Base-by-base conservation (phyloP, 64 coral and sea anemone genomes). In the Montipora capricornis region DNA sequence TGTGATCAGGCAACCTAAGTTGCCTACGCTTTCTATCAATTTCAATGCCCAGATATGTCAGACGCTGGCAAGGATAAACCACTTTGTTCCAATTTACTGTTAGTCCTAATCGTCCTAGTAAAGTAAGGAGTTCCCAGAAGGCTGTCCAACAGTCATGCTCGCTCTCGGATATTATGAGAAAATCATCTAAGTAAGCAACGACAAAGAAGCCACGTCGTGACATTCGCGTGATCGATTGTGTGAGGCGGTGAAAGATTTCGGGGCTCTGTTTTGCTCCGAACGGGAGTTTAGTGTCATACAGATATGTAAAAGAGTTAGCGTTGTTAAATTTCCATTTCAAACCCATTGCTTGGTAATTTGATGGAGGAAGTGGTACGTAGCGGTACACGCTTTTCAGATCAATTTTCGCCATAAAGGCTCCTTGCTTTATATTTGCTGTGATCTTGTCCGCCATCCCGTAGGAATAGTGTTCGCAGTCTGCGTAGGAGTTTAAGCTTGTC, bases 11-110 rank as follows among this genome's bases (percentile, higher is more conserved):
- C 48, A 95, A 59, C 20, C 15, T 17, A 29, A 92, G 44, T 45
- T 46, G n/a, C 8, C 84, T 19, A 22, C 8, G 26, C 26, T 26
- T 44, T 5, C 82, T 91, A n/a, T 95, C 84, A 47, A 89, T 47
- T 75, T 95, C 26, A 9, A 95, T 92, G 9, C 84, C 94, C 10
- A 95, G 57, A 24, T 82, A 95, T 16, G 88, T 91, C 16, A 95
- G 48, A 20, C 82, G 26, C 19, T 79, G 80, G 16, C 69, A 66
- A 15, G 88, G 93, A 24, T 0, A 5, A 49, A 90, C 76, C 13
- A 81, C 5, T 53, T 91, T 91, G 51, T 78, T 50, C 14, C 13
- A 49, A 17, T 51, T 78, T 78, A 78, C 14, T 49, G 45, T 50
- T 16, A 47, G 59, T 15, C 91, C 91, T 19, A 92, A 37, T 57